phyloP scores from a whole-genome alignment of 1,140 invertebrate genomes.

The Neotoxoptera formosana region DNA sequence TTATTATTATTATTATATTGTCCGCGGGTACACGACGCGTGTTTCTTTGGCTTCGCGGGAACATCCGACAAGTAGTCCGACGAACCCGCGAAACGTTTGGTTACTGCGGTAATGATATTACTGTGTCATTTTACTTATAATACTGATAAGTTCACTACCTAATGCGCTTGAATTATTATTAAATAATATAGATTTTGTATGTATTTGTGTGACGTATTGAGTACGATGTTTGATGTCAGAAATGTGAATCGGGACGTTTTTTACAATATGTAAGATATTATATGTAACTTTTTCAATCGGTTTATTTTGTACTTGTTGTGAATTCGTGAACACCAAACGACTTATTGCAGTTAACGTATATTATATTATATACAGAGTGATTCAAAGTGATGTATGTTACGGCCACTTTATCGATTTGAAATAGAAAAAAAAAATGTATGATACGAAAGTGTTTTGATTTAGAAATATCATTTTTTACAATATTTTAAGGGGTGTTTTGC shows the following conservation, averaged over 20 bases:
- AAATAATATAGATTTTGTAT: neutral
- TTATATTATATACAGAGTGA: no score
- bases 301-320: neutral
- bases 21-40: neutral
- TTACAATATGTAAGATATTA: no score
- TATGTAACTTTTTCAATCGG: neutral
- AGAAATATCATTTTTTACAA: no score
- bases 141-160: neutral
- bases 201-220: neutral
- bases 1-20: neutral
- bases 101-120: neutral
- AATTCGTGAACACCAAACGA: neutral
- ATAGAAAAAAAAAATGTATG: no score
- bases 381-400: no score
- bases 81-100: constrained; percentile 4
- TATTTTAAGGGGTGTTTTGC: no score
- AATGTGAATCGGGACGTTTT: neutral
- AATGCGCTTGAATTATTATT: neutral
- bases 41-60: neutral
- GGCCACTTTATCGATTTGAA: no score
- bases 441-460: no score
- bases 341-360: no score
- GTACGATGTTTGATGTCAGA: neutral
- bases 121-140: neutral
- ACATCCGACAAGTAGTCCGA: neutral